These are phyloP conservation scores for Ectropis crepuscularia DNA, from an alignment of 2,888 invertebrate species.

Conservation along the genomic window DNA sequence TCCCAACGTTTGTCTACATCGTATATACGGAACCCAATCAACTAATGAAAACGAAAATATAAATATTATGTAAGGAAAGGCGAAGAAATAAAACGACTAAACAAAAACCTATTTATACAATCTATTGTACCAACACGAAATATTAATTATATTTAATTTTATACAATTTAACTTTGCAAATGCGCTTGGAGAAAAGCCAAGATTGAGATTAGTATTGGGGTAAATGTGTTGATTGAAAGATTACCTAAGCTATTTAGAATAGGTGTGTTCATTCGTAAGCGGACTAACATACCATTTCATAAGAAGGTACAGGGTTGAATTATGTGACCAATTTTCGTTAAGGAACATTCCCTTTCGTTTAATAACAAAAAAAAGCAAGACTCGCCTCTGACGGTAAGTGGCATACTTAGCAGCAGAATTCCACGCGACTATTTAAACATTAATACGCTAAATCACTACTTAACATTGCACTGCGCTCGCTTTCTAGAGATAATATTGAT, in stretches of 20 bases:
- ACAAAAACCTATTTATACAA: slow-evolving; percentile 24
- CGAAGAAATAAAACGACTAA: slow-evolving; percentile 18
- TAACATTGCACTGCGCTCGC: too few relatives aligned
- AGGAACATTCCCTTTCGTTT: too few relatives aligned
- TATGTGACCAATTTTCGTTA: too few relatives aligned
- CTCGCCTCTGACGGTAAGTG: too few relatives aligned
- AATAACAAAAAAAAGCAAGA: too few relatives aligned
- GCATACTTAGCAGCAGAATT: too few relatives aligned
- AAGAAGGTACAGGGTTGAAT: too few relatives aligned
- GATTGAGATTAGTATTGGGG: background rate
- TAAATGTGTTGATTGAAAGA: background rate
- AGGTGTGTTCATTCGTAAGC: too few relatives aligned
- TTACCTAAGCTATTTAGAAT: background rate
- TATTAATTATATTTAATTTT: slow-evolving; percentile 32
- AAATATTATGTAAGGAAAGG: background rate
- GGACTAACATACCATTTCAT: too few relatives aligned
- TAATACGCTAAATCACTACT: too few relatives aligned
- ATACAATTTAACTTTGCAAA: slow-evolving; percentile 43
- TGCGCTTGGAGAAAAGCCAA: slow-evolving; percentile 1
- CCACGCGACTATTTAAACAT: too few relatives aligned
- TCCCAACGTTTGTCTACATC: background rate
- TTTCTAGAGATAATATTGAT: too few relatives aligned
- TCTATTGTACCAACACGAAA: slow-evolving; percentile 24
- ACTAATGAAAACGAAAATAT: slow-evolving; percentile 5
- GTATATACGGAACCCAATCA: background rate